Conservation (phyloP, 2,797 vertebrate species). For the Odontamblyopus rebecca region DNA sequence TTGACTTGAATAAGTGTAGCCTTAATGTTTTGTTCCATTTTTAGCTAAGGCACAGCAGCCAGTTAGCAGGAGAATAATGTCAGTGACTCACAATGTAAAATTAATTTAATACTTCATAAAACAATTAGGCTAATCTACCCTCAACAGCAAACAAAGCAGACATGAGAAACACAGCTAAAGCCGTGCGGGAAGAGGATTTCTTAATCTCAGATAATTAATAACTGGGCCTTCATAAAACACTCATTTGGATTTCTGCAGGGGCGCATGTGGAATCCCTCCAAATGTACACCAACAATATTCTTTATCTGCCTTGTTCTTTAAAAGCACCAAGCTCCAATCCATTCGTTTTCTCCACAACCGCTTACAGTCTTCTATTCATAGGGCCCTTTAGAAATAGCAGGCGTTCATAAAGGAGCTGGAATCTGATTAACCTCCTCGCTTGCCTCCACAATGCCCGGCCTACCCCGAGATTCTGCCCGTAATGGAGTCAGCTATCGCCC, state of each 20-base stretch:
- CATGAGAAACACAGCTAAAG: constrained; percentile 45
- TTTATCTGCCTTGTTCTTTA: constrained; percentile 68
- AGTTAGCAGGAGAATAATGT: constrained; percentile 49
- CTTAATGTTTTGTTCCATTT: constrained; percentile 23
- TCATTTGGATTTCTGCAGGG: constrained; percentile 58
- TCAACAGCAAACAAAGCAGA: constrained; percentile 67
- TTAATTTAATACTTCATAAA: constrained; percentile 73
- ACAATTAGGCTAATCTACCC: constrained; percentile 75
- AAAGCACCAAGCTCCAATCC: constrained; percentile 64
- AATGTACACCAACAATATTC: constrained; percentile 61
- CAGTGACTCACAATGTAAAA: constrained; percentile 65
- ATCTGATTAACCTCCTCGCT: constrained; percentile 79
- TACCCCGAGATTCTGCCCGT: constrained; percentile 73
- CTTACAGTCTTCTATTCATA: constrained; percentile 76
- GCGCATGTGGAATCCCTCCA: constrained; percentile 54
- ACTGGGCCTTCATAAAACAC: constrained; percentile 60
- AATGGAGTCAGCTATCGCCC: constrained; percentile 76
- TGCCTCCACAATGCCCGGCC: constrained; percentile 68
- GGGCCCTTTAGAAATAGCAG: constrained; percentile 73
- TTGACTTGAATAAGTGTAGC: constrained; percentile 23
- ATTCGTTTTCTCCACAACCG: constrained; percentile 48
- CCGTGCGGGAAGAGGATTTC: constrained; percentile 55
- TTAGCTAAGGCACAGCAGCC: constrained; percentile 41
- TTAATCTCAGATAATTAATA: constrained; percentile 78
- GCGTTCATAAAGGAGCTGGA: constrained; percentile 71